Conservation (phyloP, 1,140 invertebrate species). For the Hestina assimilis region DNA sequence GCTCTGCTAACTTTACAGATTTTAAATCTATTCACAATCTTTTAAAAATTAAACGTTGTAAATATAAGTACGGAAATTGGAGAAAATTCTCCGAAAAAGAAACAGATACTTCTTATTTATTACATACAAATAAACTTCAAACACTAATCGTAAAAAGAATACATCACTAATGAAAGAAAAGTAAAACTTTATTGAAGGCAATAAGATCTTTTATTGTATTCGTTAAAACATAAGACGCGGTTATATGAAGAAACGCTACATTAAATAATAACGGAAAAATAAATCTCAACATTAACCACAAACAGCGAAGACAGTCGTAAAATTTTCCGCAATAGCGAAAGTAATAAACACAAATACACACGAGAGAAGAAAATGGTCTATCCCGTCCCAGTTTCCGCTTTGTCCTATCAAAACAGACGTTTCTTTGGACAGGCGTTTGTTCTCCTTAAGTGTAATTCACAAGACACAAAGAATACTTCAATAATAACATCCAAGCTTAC, state of each 20-base stretch:
- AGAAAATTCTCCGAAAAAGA: no score
- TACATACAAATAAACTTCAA: no score
- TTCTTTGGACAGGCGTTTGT: slow-evolving; percentile 24
- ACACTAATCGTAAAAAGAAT: no score
- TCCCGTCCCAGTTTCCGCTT: slow-evolving; percentile 43
- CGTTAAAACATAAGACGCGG: not conserved
- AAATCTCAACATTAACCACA: slow-evolving; percentile 21
- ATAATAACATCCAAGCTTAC: slow-evolving; percentile 20
- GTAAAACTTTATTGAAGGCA: no score
- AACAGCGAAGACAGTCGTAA: slow-evolving; percentile 18
- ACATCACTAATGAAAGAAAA: no score
- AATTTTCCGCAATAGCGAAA: slow-evolving; percentile 23
- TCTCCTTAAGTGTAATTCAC: slow-evolving; percentile 26
- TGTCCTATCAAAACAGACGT: slow-evolving; percentile 55
- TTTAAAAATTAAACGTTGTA: no score
- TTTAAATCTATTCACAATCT: no score
- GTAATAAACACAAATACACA: slow-evolving; percentile 21
- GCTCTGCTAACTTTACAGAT: no score
- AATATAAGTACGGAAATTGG: no score
- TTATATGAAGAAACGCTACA: not conserved
- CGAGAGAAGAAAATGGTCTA: slow-evolving; percentile 11
- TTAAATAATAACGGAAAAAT: slow-evolving; percentile 12
- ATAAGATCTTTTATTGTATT: not conserved
- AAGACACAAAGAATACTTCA: slow-evolving; percentile 23
- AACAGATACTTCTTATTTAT: no score